phyloP scores from a whole-genome alignment of 2,888 invertebrate genomes.

The Synanthedon andrenaeformis region DNA sequence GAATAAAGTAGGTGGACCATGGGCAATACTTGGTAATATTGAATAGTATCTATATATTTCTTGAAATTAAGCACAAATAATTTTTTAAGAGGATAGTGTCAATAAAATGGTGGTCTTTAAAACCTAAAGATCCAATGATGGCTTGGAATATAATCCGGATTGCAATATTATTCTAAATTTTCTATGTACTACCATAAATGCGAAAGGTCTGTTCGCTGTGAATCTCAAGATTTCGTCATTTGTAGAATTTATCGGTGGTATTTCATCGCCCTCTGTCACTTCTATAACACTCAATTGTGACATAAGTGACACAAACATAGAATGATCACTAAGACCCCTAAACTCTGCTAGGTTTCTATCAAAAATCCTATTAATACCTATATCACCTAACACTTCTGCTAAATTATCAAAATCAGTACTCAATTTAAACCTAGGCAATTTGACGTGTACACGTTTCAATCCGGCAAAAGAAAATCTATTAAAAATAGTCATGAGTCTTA shows the following conservation, averaged over 20 bases:
- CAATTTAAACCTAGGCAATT: constrained; percentile 38
- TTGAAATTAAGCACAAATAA: too few relatives aligned
- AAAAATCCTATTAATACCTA: constrained; percentile 46
- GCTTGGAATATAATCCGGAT: constrained; percentile 38
- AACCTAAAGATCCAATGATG: constrained; percentile 10
- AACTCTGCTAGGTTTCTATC: constrained; percentile 31
- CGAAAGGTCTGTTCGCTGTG: constrained; percentile 35
- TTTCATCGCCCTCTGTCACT: constrained; percentile 34
- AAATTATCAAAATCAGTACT: constrained; percentile 30
- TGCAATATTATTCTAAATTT: constrained; percentile 38
- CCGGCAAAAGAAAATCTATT: constrained; percentile 21
- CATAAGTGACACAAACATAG: constrained; percentile 34
- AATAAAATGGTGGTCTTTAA: too few relatives aligned
- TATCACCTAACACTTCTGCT: constrained; percentile 38
- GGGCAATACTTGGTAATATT: too few relatives aligned
- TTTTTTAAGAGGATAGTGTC: too few relatives aligned
- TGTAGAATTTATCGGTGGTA: constrained; percentile 15
- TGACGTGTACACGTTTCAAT: constrained; percentile 24
- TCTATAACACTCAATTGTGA: constrained; percentile 33
- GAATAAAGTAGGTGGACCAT: too few relatives aligned
- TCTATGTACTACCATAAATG: constrained; percentile 37
- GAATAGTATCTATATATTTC: too few relatives aligned
- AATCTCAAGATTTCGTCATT: constrained; percentile 18
- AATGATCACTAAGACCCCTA: constrained; percentile 30
- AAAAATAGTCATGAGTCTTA: constrained; percentile 30